Evolutionary conservation across 2,113 vertebrate species (phyloP).

Genomic region (Calidris pygmaea): DNA sequence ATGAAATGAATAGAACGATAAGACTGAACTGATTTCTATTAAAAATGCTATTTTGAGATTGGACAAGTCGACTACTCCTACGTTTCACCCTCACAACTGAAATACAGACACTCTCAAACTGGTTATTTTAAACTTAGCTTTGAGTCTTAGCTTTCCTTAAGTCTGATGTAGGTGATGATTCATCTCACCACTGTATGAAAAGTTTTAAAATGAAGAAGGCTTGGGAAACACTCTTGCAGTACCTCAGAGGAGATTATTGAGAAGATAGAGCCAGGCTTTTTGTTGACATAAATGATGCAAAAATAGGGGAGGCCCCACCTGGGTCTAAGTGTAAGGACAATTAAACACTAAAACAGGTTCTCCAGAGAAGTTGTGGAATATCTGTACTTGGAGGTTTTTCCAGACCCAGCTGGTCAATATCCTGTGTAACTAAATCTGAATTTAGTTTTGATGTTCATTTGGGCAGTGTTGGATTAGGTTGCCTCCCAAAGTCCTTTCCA

Average conservation of each 20-base stretch:
- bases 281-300: neutral
- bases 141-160: neutral
- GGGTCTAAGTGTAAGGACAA: neutral
- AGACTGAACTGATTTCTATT: neutral
- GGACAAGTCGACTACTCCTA: neutral
- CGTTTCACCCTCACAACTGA: neutral
- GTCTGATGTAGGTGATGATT: neutral
- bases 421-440: neutral
- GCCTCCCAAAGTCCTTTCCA: neutral
- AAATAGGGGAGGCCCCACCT: neutral
- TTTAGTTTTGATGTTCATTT: neutral
- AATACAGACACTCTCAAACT: neutral
- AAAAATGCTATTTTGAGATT: neutral
- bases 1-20: neutral
- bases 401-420: neutral
- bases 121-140: neutral
- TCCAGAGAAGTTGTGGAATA: neutral
- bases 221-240: neutral
- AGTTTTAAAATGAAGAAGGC: neutral
- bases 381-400: neutral
- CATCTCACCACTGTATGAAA: neutral
- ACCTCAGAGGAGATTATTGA: neutral
- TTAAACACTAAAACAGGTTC: neutral
- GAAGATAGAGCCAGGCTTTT: neutral
- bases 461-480: neutral